A percentile compares a stretch with the other conserved stretches of the same genome.
Evolutionary conservation across 1,140 invertebrate species (phyloP).

Genomic region (Microvelia longipes): DNA sequence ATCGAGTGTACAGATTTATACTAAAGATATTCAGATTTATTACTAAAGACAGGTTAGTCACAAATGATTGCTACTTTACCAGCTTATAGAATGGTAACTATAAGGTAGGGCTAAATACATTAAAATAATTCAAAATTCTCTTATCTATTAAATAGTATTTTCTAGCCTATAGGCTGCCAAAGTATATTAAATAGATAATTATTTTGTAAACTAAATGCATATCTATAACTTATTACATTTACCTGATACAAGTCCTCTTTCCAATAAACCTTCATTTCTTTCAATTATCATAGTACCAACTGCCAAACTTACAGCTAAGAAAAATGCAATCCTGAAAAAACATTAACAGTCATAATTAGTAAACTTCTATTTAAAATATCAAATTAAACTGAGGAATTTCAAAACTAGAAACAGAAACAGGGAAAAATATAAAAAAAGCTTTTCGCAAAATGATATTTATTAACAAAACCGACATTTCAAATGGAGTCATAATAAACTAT

Average conservation of each 20-base stretch:
- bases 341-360: constrained; percentile 3
- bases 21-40: neutral
- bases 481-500: no score
- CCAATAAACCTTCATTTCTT: constrained; percentile 69
- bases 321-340: constrained; percentile 75
- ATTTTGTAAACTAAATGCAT: neutral
- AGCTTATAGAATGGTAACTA: no score
- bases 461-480: neutral
- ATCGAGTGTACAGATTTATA: neutral
- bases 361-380: neutral
- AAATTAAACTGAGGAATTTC: neutral
- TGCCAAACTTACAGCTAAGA: constrained; percentile 81
- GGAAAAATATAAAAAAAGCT: neutral
- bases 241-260: constrained; percentile 65
- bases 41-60: no score
- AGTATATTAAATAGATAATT: neutral
- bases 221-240: constrained; percentile 10
- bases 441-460: neutral
- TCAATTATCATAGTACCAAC: constrained; percentile 83
- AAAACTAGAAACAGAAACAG: neutral
- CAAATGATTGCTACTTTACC: no score
- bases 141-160: neutral
- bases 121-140: no score
- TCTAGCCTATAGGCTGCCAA: neutral
- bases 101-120: no score